These are phyloP conservation scores for Sebastes kiyomatsui DNA, from an alignment of 2,797 vertebrate species.

Conservation along the genomic window DNA sequence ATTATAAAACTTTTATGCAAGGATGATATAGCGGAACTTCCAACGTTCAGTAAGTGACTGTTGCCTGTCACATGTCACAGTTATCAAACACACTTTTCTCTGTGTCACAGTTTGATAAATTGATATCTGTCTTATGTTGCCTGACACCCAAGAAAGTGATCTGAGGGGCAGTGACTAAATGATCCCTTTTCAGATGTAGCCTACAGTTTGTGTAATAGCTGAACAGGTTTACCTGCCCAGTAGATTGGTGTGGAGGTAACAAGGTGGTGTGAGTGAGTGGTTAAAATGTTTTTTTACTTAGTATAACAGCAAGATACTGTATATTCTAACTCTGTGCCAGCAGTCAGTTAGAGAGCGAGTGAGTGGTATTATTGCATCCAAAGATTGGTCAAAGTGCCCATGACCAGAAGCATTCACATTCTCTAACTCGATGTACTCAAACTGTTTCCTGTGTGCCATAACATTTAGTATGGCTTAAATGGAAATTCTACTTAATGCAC, in stretches of 20 bases:
- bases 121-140: background rate
- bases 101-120: background rate
- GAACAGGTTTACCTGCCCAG: background rate
- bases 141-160: background rate
- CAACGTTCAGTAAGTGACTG: background rate
- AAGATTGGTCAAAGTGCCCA: background rate
- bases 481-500: background rate
- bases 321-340: background rate
- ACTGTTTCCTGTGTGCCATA: background rate
- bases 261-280: background rate
- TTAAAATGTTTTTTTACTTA: background rate
- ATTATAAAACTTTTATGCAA: constrained; percentile 3
- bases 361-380: background rate
- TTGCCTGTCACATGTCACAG: background rate
- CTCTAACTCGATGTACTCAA: background rate
- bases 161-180: background rate
- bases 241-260: too few species aligned
- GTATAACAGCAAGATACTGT: background rate
- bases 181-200: too few species aligned
- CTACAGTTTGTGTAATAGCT: constrained; percentile 2
- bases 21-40: background rate
- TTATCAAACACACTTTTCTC: constrained; percentile 12
- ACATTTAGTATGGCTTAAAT: background rate
- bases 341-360: background rate
- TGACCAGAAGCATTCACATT: background rate